Evolutionary conservation across 2,797 vertebrate genomes (phyloP), one percentile per base, ranked within the genome.

Genomic region (Ctenochaetus hawaiiensis): DNA sequence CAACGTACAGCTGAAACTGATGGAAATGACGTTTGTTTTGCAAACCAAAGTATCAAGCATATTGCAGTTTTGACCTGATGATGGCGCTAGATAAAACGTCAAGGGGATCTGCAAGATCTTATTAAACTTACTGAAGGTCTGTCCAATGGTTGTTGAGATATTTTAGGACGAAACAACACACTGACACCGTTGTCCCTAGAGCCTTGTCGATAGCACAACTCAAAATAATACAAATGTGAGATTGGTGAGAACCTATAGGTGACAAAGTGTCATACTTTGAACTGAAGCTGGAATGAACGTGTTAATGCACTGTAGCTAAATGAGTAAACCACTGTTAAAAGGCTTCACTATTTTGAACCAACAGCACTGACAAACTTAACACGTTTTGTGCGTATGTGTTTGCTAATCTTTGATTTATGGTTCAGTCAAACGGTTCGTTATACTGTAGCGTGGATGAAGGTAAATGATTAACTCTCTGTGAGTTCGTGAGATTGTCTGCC

Each of bases 391-490:
- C 65, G 51, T 74, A 30, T 73, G 22, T 65, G 18, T 83, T 68
- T 87, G 67, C 6, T 64, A 23, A 41, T 65, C 22, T 80, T 6
- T 75, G 83, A 86, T 90, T 87, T 85, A 80, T 82, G 67, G 49
- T 77, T 62, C 18, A 10, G 59, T 77, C 49, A 41, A 52, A 69
- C 20, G 13, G 10, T 62, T 44, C 3, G 14, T 74, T 49, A 39
- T 22, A 37, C 41, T 77, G 58, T 22, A 45, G 76, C 48, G 69
- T 18, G 64, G 44, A 18, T 74, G 49, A 68, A 74, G 37, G 78
- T 89, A n/a, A 90, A 90, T 82, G 9, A 90, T 91, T 91, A 87
- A 89, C 85, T 79, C 8, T 20, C 10, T 59, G 64, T 68, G 51
- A 49, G 51, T 54, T 63, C 7, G 11, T 39, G 67, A 47, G 26